Evolutionary conservation across 2,797 vertebrate genomes (phyloP).

Genomic region (Odontamblyopus lacepedii): DNA sequence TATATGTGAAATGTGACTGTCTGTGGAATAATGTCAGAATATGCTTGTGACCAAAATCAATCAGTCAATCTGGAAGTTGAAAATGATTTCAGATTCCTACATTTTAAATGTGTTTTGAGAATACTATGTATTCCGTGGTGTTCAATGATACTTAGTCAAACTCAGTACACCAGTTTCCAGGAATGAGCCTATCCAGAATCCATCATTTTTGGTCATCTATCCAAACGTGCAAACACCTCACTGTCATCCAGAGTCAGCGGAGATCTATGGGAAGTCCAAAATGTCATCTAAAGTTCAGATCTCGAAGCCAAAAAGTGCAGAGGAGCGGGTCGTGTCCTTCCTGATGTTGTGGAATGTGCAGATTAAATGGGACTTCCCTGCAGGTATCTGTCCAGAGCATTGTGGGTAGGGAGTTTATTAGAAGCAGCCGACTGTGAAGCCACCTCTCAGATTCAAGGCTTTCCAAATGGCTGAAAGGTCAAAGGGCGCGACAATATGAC

Average conservation of each 20-base stretch:
- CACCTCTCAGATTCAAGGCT: not conserved
- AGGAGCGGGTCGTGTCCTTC: not conserved
- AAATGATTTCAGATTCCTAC: no score
- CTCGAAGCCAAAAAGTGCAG: not conserved
- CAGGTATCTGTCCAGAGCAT: constrained; percentile 9
- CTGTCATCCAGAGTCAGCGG: not conserved
- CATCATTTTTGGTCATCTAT: no score
- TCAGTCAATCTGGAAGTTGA: no score
- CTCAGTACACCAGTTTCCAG: no score
- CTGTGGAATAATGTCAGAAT: no score
- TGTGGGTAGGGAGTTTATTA: not conserved
- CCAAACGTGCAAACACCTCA: no score
- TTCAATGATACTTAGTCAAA: no score
- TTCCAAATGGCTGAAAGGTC: not conserved
- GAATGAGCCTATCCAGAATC: no score
- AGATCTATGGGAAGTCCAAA: not conserved
- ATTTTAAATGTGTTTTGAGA: no score
- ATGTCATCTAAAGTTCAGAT: constrained; percentile 7
- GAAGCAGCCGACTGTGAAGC: constrained; percentile 16
- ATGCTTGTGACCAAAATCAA: no score
- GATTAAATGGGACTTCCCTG: constrained; percentile 8
- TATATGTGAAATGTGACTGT: no score
- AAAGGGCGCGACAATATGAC: not conserved
- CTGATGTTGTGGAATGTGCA: constrained; percentile 5
- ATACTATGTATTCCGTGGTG: no score